Conservation (phyloP, 2,113 vertebrate genomes). For the Laterallus jamaicensis region DNA sequence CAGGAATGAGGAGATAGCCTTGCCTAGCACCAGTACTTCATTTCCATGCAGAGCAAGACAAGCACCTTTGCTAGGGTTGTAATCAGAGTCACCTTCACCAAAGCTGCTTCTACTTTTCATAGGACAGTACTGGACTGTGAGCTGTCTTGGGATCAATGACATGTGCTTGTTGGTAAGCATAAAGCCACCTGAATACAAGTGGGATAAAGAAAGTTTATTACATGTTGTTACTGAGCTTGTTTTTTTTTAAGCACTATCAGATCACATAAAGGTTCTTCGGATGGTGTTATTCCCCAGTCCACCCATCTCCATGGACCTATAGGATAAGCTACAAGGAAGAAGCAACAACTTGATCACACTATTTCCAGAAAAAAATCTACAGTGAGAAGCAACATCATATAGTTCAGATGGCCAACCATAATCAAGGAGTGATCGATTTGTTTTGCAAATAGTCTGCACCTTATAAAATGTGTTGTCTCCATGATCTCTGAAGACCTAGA, state of each 20-base stretch:
- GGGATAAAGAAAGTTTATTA: rapidly evolving
- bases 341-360: background rate
- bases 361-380: background rate
- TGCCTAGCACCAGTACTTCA: background rate
- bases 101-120: background rate
- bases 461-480: background rate
- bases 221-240: background rate
- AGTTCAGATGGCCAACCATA: background rate
- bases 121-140: background rate
- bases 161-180: background rate
- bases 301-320: rapidly evolving
- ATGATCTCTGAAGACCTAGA: background rate
- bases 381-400: rapidly evolving
- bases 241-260: background rate
- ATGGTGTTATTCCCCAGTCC: background rate
- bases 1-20: background rate
- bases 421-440: background rate
- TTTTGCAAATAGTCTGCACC: background rate
- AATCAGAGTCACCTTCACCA: rapidly evolving
- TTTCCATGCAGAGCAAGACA: background rate
- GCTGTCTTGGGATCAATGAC: background rate
- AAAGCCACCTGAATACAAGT: background rate
- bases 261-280: background rate
- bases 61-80: background rate
- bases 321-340: background rate